A percentile compares a stretch with the other conserved stretches of the same genome.
Evolutionary conservation across 2,797 vertebrate genomes (phyloP).

Genomic region (Girardinus metallicus): DNA sequence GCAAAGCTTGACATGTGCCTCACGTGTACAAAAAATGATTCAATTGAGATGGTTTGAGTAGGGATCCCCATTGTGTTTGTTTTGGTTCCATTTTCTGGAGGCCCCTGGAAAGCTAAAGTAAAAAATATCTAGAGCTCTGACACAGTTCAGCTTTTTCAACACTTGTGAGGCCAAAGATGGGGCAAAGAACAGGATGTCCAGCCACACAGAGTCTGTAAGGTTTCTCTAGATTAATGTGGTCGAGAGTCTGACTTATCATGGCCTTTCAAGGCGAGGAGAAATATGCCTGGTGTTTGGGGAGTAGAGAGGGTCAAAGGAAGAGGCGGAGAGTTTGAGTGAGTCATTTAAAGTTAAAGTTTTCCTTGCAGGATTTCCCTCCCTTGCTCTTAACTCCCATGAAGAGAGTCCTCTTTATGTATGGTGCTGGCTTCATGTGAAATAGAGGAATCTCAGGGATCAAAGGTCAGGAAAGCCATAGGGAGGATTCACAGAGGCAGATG

Average conservation of each 20-base stretch:
- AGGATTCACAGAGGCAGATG: conserved; percentile 22
- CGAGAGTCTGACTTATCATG: conserved; percentile 41
- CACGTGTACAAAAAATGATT: conserved; percentile 53
- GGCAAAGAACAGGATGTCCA: conserved; percentile 62
- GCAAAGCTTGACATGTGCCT: conserved; percentile 55
- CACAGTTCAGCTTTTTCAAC: conserved; percentile 61
- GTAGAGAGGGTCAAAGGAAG: conserved; percentile 19
- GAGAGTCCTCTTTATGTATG: conserved; percentile 60
- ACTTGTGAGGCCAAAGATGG: conserved; percentile 60
- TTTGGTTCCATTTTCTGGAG: conserved; percentile 59
- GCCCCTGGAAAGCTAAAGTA: conserved; percentile 57
- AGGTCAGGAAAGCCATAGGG: conserved; percentile 64
- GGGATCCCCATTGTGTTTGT: conserved; percentile 67
- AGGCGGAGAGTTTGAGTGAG: conserved; percentile 43
- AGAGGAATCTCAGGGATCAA: conserved; percentile 50
- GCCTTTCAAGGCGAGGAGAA: conserved; percentile 35
- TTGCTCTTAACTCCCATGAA: conserved; percentile 46
- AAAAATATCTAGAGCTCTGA: conserved; percentile 60
- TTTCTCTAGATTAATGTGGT: conserved; percentile 50
- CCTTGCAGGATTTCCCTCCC: conserved; percentile 59
- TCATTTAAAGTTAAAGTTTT: conserved; percentile 46
- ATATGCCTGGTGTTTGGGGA: conserved; percentile 29
- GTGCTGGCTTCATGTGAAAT: conserved; percentile 42
- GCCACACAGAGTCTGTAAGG: conserved; percentile 48
- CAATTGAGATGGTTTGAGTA: conserved; percentile 56